Evolutionary conservation across 2,888 invertebrate species (phyloP).

Genomic region (Nycteola revayana): DNA sequence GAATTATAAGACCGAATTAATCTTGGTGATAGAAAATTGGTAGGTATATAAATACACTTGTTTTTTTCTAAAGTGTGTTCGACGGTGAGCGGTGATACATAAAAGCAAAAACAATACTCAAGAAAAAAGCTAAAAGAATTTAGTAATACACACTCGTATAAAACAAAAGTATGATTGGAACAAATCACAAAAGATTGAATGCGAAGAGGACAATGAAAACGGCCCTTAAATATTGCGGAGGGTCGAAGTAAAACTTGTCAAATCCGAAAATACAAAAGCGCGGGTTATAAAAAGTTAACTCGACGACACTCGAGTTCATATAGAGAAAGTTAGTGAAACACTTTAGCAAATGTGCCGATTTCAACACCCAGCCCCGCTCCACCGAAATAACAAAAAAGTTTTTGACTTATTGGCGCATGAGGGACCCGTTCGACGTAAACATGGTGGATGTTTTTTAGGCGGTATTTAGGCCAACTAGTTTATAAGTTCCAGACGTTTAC

Average conservation of each 20-base stretch:
- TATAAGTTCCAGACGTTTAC: constrained; percentile 51
- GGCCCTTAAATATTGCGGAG: constrained; percentile 24
- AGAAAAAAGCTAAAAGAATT: constrained; percentile 15
- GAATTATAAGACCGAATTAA: too few relatives aligned
- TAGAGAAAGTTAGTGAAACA: constrained; percentile 64
- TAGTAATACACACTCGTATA: constrained; percentile 12
- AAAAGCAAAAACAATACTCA: too few relatives aligned
- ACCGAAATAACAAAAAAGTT: constrained; percentile 65
- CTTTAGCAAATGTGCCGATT: constrained; percentile 68
- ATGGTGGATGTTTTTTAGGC: constrained; percentile 65
- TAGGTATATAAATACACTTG: too few relatives aligned
- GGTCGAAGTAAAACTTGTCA: constrained; percentile 42
- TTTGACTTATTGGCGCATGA: constrained; percentile 46
- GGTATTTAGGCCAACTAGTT: constrained; percentile 55
- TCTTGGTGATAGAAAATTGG: too few relatives aligned
- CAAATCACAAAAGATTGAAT: constrained; percentile 22
- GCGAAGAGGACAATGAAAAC: constrained; percentile 18
- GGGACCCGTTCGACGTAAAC: constrained; percentile 53
- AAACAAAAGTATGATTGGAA: constrained; percentile 28
- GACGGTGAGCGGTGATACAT: too few relatives aligned
- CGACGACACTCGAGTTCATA: constrained; percentile 58
- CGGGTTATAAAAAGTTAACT: constrained; percentile 59
- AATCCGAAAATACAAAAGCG: constrained; percentile 49
- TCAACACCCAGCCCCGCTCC: constrained; percentile 46
- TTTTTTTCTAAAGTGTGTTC: too few relatives aligned